A percentile compares a stretch with the other conserved stretches of the same genome.
These are phyloP conservation scores for sheep (Ovis aries) DNA, from an alignment of 2,113 vertebrate species.

Conservation along the genomic window DNA sequence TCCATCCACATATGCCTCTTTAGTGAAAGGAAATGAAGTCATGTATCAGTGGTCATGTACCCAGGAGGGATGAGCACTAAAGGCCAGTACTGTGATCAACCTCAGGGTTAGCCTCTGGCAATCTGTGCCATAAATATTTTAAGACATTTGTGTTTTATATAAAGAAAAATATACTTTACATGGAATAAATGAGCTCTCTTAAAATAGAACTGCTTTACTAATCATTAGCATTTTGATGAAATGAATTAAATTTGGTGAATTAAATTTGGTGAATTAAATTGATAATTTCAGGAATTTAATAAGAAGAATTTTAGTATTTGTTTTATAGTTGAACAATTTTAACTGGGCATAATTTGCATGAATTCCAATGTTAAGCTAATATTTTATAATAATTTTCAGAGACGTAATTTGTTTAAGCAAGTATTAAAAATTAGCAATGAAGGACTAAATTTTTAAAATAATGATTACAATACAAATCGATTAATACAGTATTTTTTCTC, in stretches of 20 bases:
- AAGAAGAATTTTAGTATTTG: background rate
- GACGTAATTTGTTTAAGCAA: background rate
- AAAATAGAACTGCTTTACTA: background rate
- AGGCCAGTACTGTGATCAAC: fast-evolving
- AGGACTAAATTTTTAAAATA: background rate
- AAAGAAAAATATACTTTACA: background rate
- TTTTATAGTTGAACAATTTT: background rate
- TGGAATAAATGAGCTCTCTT: background rate
- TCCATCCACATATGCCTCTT: fast-evolving
- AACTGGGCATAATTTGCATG: background rate
- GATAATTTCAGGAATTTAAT: background rate
- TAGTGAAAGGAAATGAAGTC: background rate
- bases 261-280: background rate
- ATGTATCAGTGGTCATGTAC: background rate
- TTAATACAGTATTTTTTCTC: background rate
- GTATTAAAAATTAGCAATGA: background rate
- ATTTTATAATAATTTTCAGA: background rate
- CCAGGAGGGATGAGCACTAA: background rate
- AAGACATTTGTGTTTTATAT: background rate
- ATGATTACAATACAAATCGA: background rate
- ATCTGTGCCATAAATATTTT: background rate
- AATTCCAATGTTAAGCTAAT: background rate
- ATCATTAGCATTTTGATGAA: background rate
- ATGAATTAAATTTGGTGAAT: background rate
- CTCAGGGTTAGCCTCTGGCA: background rate